These are phyloP conservation scores for Pan troglodytes DNA, from an alignment of 2,113 vertebrate genomes.

Conservation along the genomic window NHGRI_mPanTro3-v2.1_pri NC_072404.2:58300001-58300500, in stretches of 20 bases:
- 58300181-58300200: neutral
- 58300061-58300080: neutral
- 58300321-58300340: neutral
- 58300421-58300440: neutral
- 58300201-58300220: neutral
- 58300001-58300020: neutral
- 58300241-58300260: accelerated
- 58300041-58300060: neutral
- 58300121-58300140: neutral
- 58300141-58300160: too few relatives aligned
- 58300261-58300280: too few relatives aligned
- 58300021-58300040: neutral
- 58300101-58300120: neutral
- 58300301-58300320: neutral
- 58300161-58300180: neutral
- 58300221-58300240: too few relatives aligned
- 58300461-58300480: neutral
- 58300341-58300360: neutral
- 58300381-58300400: neutral
- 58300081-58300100: neutral
- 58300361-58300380: neutral
- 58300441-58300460: neutral
- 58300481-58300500: neutral
- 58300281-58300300: neutral
- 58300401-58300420: neutral